These are phyloP conservation scores for Octodonta nipae DNA, from an alignment of 2,888 invertebrate species.

Conservation along the genomic window DNA sequence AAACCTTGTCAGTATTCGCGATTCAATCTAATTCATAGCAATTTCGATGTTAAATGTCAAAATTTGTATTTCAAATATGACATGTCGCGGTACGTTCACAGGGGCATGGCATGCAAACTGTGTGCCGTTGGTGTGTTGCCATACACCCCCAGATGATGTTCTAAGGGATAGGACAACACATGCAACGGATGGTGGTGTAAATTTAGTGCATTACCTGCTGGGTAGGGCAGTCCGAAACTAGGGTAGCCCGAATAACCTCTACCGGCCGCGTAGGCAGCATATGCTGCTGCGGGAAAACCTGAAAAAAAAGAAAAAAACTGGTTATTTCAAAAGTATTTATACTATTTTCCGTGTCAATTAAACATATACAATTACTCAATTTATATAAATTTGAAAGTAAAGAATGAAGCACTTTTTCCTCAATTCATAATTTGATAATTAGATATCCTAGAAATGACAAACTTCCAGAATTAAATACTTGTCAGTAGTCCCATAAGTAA, in stretches of 20 bases:
- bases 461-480: no score
- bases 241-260: constrained; percentile 95
- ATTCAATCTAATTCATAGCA: no score
- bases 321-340: no score
- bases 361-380: neutral
- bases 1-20: no score
- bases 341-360: no score
- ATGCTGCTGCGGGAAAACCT: constrained; percentile 91
- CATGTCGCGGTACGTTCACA: constrained; percentile 46
- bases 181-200: constrained; percentile 47
- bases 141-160: constrained; percentile 46
- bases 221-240: constrained; percentile 95
- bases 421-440: no score
- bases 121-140: constrained; percentile 35
- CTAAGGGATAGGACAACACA: constrained; percentile 54
- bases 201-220: constrained; percentile 88
- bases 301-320: constrained; percentile 34
- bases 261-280: constrained; percentile 91
- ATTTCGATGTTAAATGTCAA: neutral
- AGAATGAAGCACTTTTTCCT: no score
- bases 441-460: no score
- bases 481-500: no score
- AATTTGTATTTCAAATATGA: constrained; percentile 2
- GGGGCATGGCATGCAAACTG: constrained; percentile 65
- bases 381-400: no score